Conservation (phyloP, 2,797 vertebrate genomes). For the Lutjanus campechanus region DNA sequence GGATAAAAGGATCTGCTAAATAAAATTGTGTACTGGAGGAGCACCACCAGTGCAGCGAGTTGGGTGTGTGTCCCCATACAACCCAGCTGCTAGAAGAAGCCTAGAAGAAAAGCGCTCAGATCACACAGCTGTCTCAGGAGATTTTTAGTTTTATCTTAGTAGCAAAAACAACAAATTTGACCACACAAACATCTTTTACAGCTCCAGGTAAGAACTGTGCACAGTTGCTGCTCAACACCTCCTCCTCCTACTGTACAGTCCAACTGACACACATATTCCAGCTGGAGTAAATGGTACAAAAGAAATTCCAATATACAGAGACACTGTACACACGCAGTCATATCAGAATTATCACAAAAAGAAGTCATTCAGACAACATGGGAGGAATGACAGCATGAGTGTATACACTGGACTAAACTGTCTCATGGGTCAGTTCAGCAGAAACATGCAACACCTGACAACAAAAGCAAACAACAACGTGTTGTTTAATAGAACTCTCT, state of each 20-base stretch:
- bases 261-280: conserved; percentile 22
- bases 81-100: background rate
- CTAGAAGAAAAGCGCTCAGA: conserved; percentile 17
- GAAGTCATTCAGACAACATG: conserved; percentile 42
- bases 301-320: conserved; percentile 61
- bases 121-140: conserved; percentile 43
- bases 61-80: background rate
- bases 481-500: conserved; percentile 26
- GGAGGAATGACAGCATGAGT: conserved; percentile 40
- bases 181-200: conserved; percentile 85
- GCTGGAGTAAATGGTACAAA: conserved; percentile 54
- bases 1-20: no score
- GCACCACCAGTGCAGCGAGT: no score
- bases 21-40: no score
- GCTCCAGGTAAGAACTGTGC: conserved; percentile 82
- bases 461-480: conserved; percentile 32
- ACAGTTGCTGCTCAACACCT: conserved; percentile 35
- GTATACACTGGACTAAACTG: conserved; percentile 35
- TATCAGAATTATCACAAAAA: conserved; percentile 50
- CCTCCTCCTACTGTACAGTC: conserved; percentile 36
- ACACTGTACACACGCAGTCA: conserved; percentile 55
- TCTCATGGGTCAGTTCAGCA: conserved; percentile 38
- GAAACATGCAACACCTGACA: conserved; percentile 65
- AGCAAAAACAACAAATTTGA: conserved; percentile 83
- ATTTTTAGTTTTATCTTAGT: conserved; percentile 71